Evolutionary conservation across 2,113 vertebrate species (phyloP), one percentile per base, ranked within the genome.

Genomic region (Maccullochella peelii): DNA sequence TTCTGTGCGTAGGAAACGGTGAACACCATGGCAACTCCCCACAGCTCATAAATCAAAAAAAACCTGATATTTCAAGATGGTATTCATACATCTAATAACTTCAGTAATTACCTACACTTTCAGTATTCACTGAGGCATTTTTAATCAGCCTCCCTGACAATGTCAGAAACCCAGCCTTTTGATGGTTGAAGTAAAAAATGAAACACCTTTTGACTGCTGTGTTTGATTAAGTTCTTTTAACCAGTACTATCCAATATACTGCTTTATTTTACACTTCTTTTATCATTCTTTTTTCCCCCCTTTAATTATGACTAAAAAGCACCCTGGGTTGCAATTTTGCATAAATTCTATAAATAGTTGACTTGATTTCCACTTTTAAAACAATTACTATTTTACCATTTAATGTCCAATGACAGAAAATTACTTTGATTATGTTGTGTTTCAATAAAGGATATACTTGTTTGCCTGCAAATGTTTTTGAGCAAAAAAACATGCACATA

Each of bases 271-370:
- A 69, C 7, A 62, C 23, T 23, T 68, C 33, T 33, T 38, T 7
- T 38, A 7, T 38, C 38, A 38, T 7, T 38, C 36, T 38, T 38
- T 52, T 55, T 59, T 54, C 5, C 6, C 42, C 21, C 33, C 42
- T 85, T 65, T 82, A 36, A 73, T 77, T 9, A 9, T 8, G 30
- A 84, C 25, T 72, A 27, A 78, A 84, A 79, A 36, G n/a, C 61
- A 44, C n/a, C n/a, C 27, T 44, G 42, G 16, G 33, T 50, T 67
- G 30, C 8, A 66, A 30, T 52, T 47, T 54, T 61, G 54, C 66
- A 67, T 50, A n/a, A 55, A 69, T 68, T 68, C 59, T 83, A 67
- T 66, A 54, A 72, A 76, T 65, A 59, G 38, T 1, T 73, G n/a
- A 77, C 5, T 33, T 59, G n/a, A 62, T 42, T 65, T 72, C 18